Base-by-base conservation (phyloP, 2,888 invertebrate species). In the Megamerina dolium region DNA sequence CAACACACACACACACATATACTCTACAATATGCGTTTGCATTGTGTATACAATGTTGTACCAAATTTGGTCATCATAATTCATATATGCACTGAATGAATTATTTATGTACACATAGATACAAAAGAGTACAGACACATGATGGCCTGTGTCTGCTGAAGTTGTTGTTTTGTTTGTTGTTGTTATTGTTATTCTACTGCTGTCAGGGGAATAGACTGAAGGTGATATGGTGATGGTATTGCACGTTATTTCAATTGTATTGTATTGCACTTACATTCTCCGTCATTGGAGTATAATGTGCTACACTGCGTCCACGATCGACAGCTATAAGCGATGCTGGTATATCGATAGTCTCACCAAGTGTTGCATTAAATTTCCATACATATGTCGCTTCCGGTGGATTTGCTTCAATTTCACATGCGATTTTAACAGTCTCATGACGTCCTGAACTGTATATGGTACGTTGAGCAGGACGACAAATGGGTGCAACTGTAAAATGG, bases 301-400 rank as follows among this genome's bases (percentile, higher is more conserved):
- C 80, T 16, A 78, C 74, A 58, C 85, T 84, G 21, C 79, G 75
- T 8, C 79, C 74, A 27, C 77, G 75, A 55, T 83, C 83, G 37
- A 75, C 77, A 46, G 75, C 74, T 50, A 81, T 75, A 54, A 77
- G 75, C 42, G 77, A 78, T 48, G 78, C 77, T 12, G 81, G 77
- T 56, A 85, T 80, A 68, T 85, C 83, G 50, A 81, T 74, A 20
- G 79, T 77, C 57, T 84, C 84, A 53, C 79, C 78, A 39, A 64
- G 60, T 31, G 81, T 79, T 64, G 82, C 83, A 74, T 87, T 87
- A 73, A 87, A 84, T 70, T 81, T 82, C 85, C 85, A 85, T 46
- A 77, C 75, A 70, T 83, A 85, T 54, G 74, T 75, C 27, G 83
- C 76, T 53, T 81, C 80, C 42, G 76, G 69, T 14, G 87, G 87